Evolutionary conservation across 1,140 invertebrate species (phyloP), one percentile per base, ranked within the genome.

Genomic region (Drosophila murphyi): DNA sequence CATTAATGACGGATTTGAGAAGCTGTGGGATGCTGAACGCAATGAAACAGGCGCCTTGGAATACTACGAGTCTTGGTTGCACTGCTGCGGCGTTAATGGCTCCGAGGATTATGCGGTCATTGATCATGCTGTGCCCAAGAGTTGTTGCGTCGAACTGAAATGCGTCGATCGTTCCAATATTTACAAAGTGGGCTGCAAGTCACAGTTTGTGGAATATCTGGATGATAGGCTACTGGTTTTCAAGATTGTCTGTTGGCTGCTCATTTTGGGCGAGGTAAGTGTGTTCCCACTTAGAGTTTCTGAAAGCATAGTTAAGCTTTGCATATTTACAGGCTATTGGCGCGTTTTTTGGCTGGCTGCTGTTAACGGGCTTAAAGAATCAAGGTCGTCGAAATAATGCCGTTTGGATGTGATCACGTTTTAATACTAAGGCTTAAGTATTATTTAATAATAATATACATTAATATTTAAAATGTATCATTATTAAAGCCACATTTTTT

Each of bases 51-150:
- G 90, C 3, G 83, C 90, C 7, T 54, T 92, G 57, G 77, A 69
- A 8, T 90, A 82, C 63, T 92, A 92, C 41, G 90, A 92, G 62
- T 75, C 70, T 47, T 92, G 90, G 90, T 32, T 92, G 10, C 83
- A 92, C 4, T 92, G 90, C 41, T 92, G 90, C 63, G 90, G 90
- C 3, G 87, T 92, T 0, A 89, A 92, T 52, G 79, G 67, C n/a
- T 69, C 65, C 4, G 75, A 73, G 48, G 90, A 92, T 31, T 92
- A 92, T 69, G 56, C 55, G 39, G 72, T 73, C 3, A 86, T 92
- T 5, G 52, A 80, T 45, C 90, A 91, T 48, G 51, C 72, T 8
- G 73, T 92, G 34, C 90, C 90, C 6, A 60, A 55, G 4, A 89
- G 64, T 31, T 92, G 90, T 41, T 92, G 90, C 4, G 39, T 57